Conservation (phyloP, 1,140 invertebrate species). For the Diabrotica undecimpunctata region DNA sequence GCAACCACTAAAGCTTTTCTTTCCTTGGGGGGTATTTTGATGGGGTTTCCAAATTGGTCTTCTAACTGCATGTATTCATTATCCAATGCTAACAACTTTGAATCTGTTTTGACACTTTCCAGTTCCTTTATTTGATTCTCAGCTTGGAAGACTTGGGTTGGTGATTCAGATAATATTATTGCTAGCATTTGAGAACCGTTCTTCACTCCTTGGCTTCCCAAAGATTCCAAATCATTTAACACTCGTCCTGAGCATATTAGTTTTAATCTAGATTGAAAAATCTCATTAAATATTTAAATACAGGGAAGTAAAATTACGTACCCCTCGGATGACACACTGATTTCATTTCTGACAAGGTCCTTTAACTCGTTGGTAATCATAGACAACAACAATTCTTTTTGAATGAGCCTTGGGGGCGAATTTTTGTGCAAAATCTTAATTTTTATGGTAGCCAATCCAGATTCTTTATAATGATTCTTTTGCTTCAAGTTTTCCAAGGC, state of each 20-base stretch:
- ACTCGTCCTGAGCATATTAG: slow-evolving; percentile 64
- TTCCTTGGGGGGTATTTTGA: slow-evolving; percentile 65
- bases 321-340: slow-evolving; percentile 49
- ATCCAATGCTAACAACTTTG: slow-evolving; percentile 49
- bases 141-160: slow-evolving; percentile 39
- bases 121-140: slow-evolving; percentile 47
- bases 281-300: not conserved
- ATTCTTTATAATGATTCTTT: slow-evolving; percentile 57
- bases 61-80: slow-evolving; percentile 56
- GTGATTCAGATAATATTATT: slow-evolving; percentile 53
- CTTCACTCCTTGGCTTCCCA: slow-evolving; percentile 59
- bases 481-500: slow-evolving; percentile 65
- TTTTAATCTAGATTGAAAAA: slow-evolving; percentile 55
- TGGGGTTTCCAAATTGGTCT: slow-evolving; percentile 70
- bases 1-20: slow-evolving; percentile 65
- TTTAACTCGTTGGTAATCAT: slow-evolving; percentile 56
- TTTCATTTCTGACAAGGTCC: slow-evolving; percentile 50
- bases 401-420: slow-evolving; percentile 45
- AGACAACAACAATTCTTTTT: slow-evolving; percentile 51
- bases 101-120: slow-evolving; percentile 55
- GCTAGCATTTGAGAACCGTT: slow-evolving; percentile 68
- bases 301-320: slow-evolving; percentile 29
- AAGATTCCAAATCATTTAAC: slow-evolving; percentile 51
- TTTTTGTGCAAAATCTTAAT: slow-evolving; percentile 52
- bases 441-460: slow-evolving; percentile 62